Conservation (phyloP, 2,888 invertebrate species). For the Hypercompe scribonia region DNA sequence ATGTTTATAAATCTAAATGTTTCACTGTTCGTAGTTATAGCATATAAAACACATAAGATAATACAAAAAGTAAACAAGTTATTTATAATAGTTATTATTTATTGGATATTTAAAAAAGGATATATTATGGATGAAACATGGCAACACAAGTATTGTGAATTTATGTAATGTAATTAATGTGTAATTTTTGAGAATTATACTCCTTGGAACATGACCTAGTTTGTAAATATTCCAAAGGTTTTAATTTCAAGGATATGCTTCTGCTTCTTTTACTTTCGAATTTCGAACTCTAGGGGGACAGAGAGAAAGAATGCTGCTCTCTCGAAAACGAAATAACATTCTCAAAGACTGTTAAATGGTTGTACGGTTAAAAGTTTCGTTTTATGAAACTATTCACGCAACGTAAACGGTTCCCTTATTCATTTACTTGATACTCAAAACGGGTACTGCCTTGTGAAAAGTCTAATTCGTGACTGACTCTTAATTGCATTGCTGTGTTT, state of each 20-base stretch:
- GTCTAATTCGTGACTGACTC: conserved; percentile 13
- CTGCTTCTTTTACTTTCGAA: not conserved
- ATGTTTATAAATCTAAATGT: conserved; percentile 39
- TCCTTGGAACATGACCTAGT: not conserved
- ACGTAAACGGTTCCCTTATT: conserved; percentile 23
- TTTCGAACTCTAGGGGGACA: not conserved
- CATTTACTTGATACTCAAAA: conserved; percentile 20
- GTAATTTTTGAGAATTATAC: not conserved
- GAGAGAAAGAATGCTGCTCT: not conserved
- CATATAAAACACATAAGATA: conserved; percentile 24
- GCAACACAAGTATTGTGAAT: not conserved
- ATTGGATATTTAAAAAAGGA: conserved; percentile 3
- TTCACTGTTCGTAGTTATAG: conserved; percentile 44
- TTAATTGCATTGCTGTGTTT: not conserved
- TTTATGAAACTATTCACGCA: conserved; percentile 36
- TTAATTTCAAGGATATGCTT: not conserved
- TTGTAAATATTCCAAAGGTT: not conserved
- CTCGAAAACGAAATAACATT: not conserved
- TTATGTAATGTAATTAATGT: not conserved
- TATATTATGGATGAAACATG: not conserved
- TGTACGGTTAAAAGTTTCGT: conserved; percentile 19
- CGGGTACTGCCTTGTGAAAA: conserved; percentile 14
- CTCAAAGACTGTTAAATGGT: conserved; percentile 19
- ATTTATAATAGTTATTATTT: not conserved
- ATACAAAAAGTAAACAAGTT: conserved; percentile 14